A percentile compares a stretch with the other conserved stretches of the same genome.
phyloP scores from a whole-genome alignment of 1,140 invertebrate genomes.

The Cotesia typhae region DNA sequence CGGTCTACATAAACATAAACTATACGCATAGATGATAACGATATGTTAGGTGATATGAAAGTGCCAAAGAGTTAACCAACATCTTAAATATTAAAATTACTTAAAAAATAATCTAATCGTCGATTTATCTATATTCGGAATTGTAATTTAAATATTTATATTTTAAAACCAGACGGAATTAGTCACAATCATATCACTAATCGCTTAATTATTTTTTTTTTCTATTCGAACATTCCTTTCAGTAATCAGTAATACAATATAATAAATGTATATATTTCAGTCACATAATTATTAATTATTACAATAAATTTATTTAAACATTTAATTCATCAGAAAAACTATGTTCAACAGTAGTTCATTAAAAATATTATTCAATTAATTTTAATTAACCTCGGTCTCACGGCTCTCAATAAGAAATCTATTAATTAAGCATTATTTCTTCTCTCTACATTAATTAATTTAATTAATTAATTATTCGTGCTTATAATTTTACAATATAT shows the following conservation, averaged over 20 bases:
- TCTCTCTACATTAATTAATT: too few species aligned
- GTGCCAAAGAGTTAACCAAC: constrained; percentile 30
- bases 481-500: neutral
- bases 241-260: constrained; percentile 9
- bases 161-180: neutral
- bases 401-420: too few species aligned
- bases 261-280: constrained; percentile 13
- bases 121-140: constrained; percentile 13
- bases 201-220: constrained; percentile 4
- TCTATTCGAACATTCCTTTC: neutral
- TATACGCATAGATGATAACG: constrained; percentile 23
- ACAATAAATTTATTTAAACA: too few species aligned
- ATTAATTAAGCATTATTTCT: too few species aligned
- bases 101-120: constrained; percentile 30
- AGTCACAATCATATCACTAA: constrained; percentile 14
- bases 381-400: too few species aligned
- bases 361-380: too few species aligned
- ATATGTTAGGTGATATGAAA: constrained; percentile 43
- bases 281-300: too few species aligned
- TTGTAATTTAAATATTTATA: neutral
- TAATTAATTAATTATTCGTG: neutral
- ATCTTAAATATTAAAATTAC: constrained; percentile 3
- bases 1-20: constrained; percentile 14
- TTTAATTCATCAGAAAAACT: too few species aligned
- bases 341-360: too few species aligned